Conservation (phyloP, 1,140 invertebrate species). For the Philotrypesis tridentata region DNA sequence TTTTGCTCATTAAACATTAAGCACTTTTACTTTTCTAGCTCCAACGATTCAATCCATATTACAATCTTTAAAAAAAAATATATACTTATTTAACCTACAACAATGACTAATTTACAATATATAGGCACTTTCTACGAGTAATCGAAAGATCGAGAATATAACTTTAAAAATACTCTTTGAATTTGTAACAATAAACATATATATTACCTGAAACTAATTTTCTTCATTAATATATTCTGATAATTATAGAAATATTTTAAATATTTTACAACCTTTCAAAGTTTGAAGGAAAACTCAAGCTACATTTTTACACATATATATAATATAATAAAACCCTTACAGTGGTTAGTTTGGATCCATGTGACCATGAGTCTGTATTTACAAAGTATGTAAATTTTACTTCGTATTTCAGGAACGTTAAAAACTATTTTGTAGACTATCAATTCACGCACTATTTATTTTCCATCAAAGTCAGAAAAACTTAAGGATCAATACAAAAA, state of each 20-base stretch:
- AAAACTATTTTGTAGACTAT: background rate
- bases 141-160: slow-evolving; percentile 51
- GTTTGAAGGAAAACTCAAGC: slow-evolving; percentile 16
- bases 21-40: slow-evolving; percentile 36
- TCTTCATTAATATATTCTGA: slow-evolving; percentile 34
- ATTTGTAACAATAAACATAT: slow-evolving; percentile 25
- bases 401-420: slow-evolving; percentile 32
- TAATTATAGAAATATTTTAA: slow-evolving; percentile 47
- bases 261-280: slow-evolving; percentile 27
- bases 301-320: slow-evolving; percentile 15
- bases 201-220: slow-evolving; percentile 32
- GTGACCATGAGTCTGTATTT: slow-evolving; percentile 6
- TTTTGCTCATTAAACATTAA: slow-evolving; percentile 28
- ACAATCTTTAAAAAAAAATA: slow-evolving; percentile 59
- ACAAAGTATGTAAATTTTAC: slow-evolving; percentile 23
- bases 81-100: slow-evolving; percentile 52
- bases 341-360: background rate
- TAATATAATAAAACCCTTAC: background rate
- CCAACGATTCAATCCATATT: slow-evolving; percentile 58
- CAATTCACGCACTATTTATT: background rate
- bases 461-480: background rate
- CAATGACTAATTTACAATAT: slow-evolving; percentile 56
- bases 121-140: slow-evolving; percentile 73
- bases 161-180: slow-evolving; percentile 26
- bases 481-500: background rate